phyloP scores from a whole-genome alignment of 2,797 vertebrate genomes.

The Syncerus caffer region DNA sequence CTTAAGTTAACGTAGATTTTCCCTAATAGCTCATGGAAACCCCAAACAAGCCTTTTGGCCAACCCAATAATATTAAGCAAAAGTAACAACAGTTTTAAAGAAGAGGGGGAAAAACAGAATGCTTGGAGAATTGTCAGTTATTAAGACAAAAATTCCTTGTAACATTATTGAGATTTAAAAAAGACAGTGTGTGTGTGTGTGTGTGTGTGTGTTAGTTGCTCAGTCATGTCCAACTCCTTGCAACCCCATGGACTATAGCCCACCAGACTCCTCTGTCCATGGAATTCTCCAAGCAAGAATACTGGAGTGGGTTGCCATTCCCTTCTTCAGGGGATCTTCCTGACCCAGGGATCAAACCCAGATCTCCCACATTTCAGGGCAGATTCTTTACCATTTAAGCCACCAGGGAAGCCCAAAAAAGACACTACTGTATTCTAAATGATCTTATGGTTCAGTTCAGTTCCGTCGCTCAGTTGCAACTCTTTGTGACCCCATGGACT shows the following conservation, averaged over 20 bases:
- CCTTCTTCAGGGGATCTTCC: neutral
- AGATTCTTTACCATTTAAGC: neutral
- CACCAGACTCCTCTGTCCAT: neutral
- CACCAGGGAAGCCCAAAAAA: neutral
- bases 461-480: rapidly evolving
- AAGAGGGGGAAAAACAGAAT: neutral
- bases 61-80: neutral
- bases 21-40: neutral
- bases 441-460: neutral
- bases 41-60: neutral
- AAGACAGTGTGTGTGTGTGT: neutral
- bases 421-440: neutral
- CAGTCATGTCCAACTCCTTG: neutral
- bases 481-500: neutral
- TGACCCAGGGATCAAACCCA: neutral
- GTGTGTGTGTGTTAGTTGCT: neutral
- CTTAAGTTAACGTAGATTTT: neutral
- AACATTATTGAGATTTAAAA: neutral
- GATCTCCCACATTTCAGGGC: neutral
- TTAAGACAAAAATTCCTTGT: conserved; percentile 1
- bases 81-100: neutral
- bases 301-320: neutral
- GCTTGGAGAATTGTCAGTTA: neutral
- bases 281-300: neutral
- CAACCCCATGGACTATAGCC: neutral